Percentiles rank a stretch among this genome's conserved stretches.
Evolutionary conservation across 2,113 vertebrate genomes (phyloP).

Genomic region (Corythoichthys intestinalis): DNA sequence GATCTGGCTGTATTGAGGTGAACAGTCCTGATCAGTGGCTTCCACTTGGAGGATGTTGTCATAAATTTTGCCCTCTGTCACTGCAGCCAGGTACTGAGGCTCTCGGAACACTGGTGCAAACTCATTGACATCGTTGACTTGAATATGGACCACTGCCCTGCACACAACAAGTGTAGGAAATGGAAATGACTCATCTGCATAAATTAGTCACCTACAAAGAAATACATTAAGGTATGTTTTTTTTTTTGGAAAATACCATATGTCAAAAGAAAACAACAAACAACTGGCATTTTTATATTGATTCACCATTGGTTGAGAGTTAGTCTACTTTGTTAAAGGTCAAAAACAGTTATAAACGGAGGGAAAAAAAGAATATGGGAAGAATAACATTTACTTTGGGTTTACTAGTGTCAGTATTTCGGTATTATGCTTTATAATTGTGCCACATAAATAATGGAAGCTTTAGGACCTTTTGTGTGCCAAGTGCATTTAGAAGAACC

Average conservation of each 20-base stretch:
- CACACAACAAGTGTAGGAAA: constrained; percentile 16
- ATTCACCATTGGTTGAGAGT: not conserved
- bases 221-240: not conserved
- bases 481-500: not conserved
- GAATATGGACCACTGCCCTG: constrained; percentile 95
- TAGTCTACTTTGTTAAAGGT: not conserved
- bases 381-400: not conserved
- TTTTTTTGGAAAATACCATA: not conserved
- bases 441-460: not conserved
- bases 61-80: constrained; percentile 92
- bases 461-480: not conserved
- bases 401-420: not conserved
- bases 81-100: constrained; percentile 78
- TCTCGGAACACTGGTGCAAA: constrained; percentile 91
- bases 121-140: constrained; percentile 95
- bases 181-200: constrained; percentile 21
- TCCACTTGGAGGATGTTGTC: constrained; percentile 96
- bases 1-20: constrained; percentile 95
- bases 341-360: not conserved
- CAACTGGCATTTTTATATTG: not conserved
- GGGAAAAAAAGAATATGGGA: not conserved
- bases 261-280: not conserved
- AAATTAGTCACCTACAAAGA: not conserved
- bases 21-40: constrained; percentile 91
- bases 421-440: not conserved